Base-by-base conservation (phyloP, 2,888 invertebrate genomes). In the Hesperia comma region DNA sequence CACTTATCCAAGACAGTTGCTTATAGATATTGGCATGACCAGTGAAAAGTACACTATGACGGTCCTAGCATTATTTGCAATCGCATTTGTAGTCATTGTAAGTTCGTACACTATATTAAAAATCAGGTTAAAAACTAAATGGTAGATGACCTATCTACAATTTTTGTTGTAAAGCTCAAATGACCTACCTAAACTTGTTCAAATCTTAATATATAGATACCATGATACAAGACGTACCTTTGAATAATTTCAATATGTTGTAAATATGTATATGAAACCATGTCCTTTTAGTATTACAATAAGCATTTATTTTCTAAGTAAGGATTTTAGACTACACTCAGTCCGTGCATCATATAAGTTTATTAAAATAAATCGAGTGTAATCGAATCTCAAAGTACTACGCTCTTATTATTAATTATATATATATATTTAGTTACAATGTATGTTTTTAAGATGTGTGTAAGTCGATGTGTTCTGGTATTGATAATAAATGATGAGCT, bases 1-100 rank as follows among this genome's bases (percentile, higher is more conserved):
- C 79, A 87, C 93, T 12, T 89, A 94, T 63, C 97, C 97, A 0
- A 87, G 90, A 61, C 94, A 95, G 74, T 95, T 99, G 72, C 89
- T 99, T n/a, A 93, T 94, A 71, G 94, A 95, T 69, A 90, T 96
- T 75, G 97, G 96, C 80, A 95, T 97, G 94, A 84, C 91, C 0
- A 82, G 94, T 56, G 95, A 95, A 14, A 93, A 93, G 69, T 97
- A 96, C 82, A 93, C 94, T 74, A 79, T 94, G 21, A 95, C 95
- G 67, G 93, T 96, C 51, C 80, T 94, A 69, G 94, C 96, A 69
- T 90, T 98, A 71, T 75, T 95, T 17, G 82, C 86, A 0, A 92
- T 97, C 68, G 95, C 95, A 72, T 72, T 96, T 7, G 77, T 93
- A 60, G 86, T 97, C 55, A 94, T 96, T 72, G 78, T 95, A 40